Base-by-base conservation (phyloP, 2,888 invertebrate species). In the Cantharis rustica region DNA sequence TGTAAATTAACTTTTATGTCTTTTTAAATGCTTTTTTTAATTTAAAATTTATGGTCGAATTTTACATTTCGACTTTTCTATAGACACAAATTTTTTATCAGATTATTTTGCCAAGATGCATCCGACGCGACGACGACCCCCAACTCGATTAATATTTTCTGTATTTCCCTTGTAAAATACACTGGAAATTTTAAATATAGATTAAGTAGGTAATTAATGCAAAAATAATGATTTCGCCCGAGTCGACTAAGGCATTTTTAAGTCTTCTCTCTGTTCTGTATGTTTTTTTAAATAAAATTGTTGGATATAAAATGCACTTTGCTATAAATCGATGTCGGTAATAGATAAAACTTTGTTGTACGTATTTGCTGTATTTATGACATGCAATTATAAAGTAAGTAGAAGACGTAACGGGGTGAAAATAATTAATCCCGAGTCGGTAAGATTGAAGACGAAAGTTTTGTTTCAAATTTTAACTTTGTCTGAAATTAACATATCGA, bases 351-450 rank as follows among this genome's bases (percentile, higher is more conserved):
- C 31, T 31, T 31, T 27, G 27, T 11, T 11, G 27, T 27, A 27
- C 27, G 27, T 27, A 27, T 27, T 31, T 31, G 31, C 11, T 13
- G 13, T 31, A 31, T 31, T 31, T 31, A 31, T 31, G 31, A 31
- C 31, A 72, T 72, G 64, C 64, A 72, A 72, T 72, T 72, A 72
- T 20, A 31, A 72, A 72, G 66, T 72, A 68, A 26, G 66, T 20
- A 64, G 64, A 27, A 72, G 20, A 64, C 47, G 66, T 72, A 72
- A 72, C 72, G 64, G 72, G 72, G 72, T 72, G 72, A 64, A 72
- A 72, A 72, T 72, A 64, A 72, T 72, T 72, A 64, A 72, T 72
- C 66, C 47, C 72, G 72, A 66, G 72, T 20, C 27, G 66, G 66
- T 16, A 68, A 64, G 64, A 64, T 64, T 66, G 47, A 72, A 72